Evolutionary conservation across 2,113 vertebrate genomes (phyloP), one percentile per base, ranked within the genome.

Genomic region (Pseudorhombus dupliciocellatus): DNA sequence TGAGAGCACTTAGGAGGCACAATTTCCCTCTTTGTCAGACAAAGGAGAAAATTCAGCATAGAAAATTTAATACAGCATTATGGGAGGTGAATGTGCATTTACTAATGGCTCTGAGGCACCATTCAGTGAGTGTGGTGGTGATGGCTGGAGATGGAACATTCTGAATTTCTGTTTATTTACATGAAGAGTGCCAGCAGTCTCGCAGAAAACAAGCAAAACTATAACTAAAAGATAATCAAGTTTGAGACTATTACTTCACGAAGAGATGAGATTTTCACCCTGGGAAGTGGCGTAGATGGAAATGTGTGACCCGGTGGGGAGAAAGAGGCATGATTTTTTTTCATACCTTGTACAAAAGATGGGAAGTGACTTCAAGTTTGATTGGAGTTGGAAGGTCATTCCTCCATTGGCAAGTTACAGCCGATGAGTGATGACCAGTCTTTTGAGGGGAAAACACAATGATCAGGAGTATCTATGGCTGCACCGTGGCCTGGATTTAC

Each of bases 371-470:
- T 66, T 40, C 5, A 7, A 16, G 37, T 70, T 66, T 58, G 55
- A 80, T 76, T 37, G 53, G 28, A 71, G 62, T 12, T 63, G 53
- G 72, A 79, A 83, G 57, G 75, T 56, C 74, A 66, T 59, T 77
- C 24, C 7, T 1, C 22, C 58, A 4, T 16, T 0, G 46, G 44
- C 46, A 42, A 7, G 25, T 66, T 22, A 55, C 28, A 50, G 21
- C 20, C 7, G 16, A 30, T 56, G 75, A 70, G n/a, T 25, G 66
- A 75, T 63, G 81, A 56, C 59, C 42, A 20, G 74, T 34, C 34
- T 11, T 3, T 48, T 66, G 21, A 57, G 20, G 15, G 6, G 28
- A 55, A 66, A 67, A n/a, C 31, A 1, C 2, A 25, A 42, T 4
- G 1, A 60, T 57, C 5, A 14, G 31, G 2, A 3, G 28, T 55